phyloP scores from a whole-genome alignment of 1,140 invertebrate genomes.

The Ptiloglossa arizonensis region DNA sequence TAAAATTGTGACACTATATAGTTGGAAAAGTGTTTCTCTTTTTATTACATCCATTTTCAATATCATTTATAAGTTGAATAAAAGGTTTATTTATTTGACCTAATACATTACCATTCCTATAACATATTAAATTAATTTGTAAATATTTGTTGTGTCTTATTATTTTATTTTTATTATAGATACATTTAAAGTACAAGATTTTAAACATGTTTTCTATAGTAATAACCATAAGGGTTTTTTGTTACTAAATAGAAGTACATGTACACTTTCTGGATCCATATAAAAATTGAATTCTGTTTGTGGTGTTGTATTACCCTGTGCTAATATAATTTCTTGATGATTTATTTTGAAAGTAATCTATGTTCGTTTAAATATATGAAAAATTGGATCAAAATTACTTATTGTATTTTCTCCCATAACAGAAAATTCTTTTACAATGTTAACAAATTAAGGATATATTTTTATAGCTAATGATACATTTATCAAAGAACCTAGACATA shows the following conservation, averaged over 20 bases:
- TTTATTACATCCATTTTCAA: constrained; percentile 79
- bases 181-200: constrained; percentile 81
- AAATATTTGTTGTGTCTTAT: constrained; percentile 22
- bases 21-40: constrained; percentile 71
- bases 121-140: constrained; percentile 58
- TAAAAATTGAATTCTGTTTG: constrained; percentile 92
- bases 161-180: constrained; percentile 54
- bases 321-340: neutral
- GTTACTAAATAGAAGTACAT: constrained; percentile 84
- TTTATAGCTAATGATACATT: constrained; percentile 89
- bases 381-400: constrained; percentile 78
- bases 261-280: constrained; percentile 89
- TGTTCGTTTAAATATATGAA: constrained; percentile 31
- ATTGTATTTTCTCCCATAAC: constrained; percentile 91
- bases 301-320: constrained; percentile 65
- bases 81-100: constrained; percentile 76
- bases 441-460: constrained; percentile 85
- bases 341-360: constrained; percentile 19
- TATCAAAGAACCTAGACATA: constrained; percentile 89
- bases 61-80: constrained; percentile 82
- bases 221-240: constrained; percentile 84
- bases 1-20: constrained; percentile 81
- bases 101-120: constrained; percentile 83
- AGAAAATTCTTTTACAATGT: constrained; percentile 85
- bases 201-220: constrained; percentile 85